Evolutionary conservation across 2,113 vertebrate species (phyloP).

Genomic region (Porphyrio hochstetteri): DNA sequence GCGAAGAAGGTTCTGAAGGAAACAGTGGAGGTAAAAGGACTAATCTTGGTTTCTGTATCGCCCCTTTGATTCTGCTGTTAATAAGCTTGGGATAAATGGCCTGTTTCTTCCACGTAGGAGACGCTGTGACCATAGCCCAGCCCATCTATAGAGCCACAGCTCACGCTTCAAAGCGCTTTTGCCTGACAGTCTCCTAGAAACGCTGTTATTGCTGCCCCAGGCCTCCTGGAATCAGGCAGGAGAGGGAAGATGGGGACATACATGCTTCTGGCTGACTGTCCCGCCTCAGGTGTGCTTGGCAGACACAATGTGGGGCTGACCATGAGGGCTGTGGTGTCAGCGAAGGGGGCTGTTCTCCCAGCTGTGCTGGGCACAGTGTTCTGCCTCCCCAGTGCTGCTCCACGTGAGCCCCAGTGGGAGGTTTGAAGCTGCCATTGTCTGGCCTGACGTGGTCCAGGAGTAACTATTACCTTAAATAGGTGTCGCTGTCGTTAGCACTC

Average conservation of each 20-base stretch:
- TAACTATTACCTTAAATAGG: background rate
- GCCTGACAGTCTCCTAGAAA: background rate
- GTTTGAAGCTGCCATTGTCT: background rate
- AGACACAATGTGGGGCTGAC: background rate
- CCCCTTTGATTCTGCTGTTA: conserved; percentile 14
- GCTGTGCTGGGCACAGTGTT: background rate
- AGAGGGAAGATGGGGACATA: background rate
- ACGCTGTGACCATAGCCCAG: background rate
- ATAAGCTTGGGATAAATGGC: conserved; percentile 18
- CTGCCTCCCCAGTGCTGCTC: background rate
- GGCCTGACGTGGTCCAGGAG: background rate
- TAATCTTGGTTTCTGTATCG: background rate
- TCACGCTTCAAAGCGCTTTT: background rate
- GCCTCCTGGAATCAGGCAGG: background rate
- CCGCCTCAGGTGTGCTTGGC: background rate
- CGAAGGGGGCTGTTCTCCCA: background rate
- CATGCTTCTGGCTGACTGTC: background rate
- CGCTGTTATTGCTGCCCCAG: background rate
- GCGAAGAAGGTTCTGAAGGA: conserved; percentile 60
- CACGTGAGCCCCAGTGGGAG: background rate
- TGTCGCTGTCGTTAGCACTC: background rate
- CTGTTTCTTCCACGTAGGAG: background rate
- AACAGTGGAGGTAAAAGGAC: conserved; percentile 69
- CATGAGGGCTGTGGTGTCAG: background rate
- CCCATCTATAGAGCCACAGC: background rate